Evolutionary conservation across 2,113 vertebrate genomes (phyloP).

Genomic region (Bufo gargarizans): DNA sequence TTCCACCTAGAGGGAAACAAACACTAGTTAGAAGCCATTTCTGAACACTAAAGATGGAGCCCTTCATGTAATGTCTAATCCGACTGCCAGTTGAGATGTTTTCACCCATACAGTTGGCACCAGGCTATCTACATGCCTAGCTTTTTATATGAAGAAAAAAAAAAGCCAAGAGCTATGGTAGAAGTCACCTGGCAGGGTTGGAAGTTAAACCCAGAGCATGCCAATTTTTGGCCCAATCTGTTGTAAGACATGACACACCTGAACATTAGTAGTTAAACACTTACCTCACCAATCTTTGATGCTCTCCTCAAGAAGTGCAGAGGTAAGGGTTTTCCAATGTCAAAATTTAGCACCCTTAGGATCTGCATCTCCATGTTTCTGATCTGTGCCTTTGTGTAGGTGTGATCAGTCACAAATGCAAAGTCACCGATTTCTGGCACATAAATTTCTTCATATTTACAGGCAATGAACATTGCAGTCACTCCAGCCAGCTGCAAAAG

Average conservation of each 20-base stretch:
- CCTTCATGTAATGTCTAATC: no score
- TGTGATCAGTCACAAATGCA: conserved; percentile 73
- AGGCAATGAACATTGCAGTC: conserved; percentile 86
- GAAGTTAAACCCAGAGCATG: no score
- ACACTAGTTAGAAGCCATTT: no score
- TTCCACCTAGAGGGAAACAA: conserved; percentile 71
- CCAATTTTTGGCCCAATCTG: no score
- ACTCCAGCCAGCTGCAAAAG: conserved; percentile 83
- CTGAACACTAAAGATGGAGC: no score
- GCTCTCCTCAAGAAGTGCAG: conserved; percentile 80
- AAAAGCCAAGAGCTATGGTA: no score
- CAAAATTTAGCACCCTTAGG: conserved; percentile 78
- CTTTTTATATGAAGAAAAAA: no score
- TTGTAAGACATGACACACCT: no score
- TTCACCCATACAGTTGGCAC: no score
- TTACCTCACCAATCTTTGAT: conserved; percentile 82
- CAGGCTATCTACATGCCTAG: no score
- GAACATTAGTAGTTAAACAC: not conserved
- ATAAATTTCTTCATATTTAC: conserved; percentile 86
- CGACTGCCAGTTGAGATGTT: no score
- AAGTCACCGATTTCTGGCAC: conserved; percentile 78
- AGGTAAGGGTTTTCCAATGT: conserved; percentile 76
- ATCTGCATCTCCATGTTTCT: conserved; percentile 83
- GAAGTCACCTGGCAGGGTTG: no score
- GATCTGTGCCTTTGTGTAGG: conserved; percentile 79